phyloP scores from a whole-genome alignment of 1,140 invertebrate genomes.

The Gryon sp. region DNA sequence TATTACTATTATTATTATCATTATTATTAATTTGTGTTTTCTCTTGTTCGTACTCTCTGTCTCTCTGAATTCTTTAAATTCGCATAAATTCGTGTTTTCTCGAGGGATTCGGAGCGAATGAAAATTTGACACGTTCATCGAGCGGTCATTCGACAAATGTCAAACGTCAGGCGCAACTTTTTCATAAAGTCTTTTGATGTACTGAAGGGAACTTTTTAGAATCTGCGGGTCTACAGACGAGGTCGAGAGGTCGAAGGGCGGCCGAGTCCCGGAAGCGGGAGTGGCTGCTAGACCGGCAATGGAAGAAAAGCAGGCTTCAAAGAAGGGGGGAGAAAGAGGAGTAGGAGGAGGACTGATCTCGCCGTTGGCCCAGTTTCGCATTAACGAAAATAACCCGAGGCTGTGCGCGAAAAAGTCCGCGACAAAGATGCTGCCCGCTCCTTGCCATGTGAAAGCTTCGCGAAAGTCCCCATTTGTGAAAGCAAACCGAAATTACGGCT shows the following conservation, averaged over 20 bases:
- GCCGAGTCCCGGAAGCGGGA: conserved; percentile 37
- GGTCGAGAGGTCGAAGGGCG: conserved; percentile 51
- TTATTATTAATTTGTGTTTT: too few relatives aligned
- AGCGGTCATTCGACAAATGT: conserved; percentile 12
- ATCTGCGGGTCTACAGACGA: conserved; percentile 20
- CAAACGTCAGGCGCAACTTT: conserved; percentile 15
- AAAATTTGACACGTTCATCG: conserved; percentile 17
- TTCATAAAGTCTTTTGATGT: conserved; percentile 7
- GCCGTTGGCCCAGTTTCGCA: conserved; percentile 60
- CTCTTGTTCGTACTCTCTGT: too few relatives aligned
- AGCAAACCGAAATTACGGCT: conserved; percentile 47
- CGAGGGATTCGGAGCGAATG: conserved; percentile 2
- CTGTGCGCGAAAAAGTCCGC: conserved; percentile 23
- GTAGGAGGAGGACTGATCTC: conserved; percentile 52
- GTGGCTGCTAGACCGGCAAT: conserved; percentile 21
- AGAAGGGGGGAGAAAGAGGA: too few relatives aligned
- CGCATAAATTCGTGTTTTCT: conserved; percentile 1
- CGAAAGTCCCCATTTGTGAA: conserved; percentile 36
- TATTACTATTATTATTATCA: too few relatives aligned
- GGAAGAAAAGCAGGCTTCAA: conserved; percentile 45
- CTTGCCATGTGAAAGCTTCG: conserved; percentile 42
- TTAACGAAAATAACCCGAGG: conserved; percentile 62
- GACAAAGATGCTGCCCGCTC: conserved; percentile 46
- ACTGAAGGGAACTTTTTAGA: conserved; percentile 24
- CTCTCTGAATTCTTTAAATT: too few relatives aligned